phyloP scores from a whole-genome alignment of 2,888 invertebrate genomes.

The Azorinus chamasolen region DNA sequence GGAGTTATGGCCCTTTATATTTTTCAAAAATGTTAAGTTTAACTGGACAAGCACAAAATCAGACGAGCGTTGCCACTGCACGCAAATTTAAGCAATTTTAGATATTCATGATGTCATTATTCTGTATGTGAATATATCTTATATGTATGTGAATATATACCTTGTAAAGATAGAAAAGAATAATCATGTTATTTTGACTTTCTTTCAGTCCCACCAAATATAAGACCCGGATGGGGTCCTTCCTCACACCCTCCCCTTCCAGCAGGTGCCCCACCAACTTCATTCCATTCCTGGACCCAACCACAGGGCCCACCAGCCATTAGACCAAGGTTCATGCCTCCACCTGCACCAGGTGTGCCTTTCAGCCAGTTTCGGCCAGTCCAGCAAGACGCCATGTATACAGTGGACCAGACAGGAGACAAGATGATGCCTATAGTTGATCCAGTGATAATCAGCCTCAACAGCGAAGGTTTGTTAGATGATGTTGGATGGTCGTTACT shows the following conservation, averaged over 20 bases:
- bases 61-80: too few relatives aligned
- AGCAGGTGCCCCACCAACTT: neutral
- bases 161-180: too few relatives aligned
- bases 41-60: too few relatives aligned
- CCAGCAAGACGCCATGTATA: conserved; percentile 2
- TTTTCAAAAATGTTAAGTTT: too few relatives aligned
- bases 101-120: too few relatives aligned
- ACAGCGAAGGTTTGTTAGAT: conserved; percentile 54
- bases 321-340: neutral
- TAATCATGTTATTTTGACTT: too few relatives aligned
- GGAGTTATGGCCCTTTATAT: too few relatives aligned
- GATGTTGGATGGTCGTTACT: neutral
- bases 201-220: too few relatives aligned
- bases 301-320: neutral
- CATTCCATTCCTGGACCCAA: neutral
- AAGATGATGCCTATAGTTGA: conserved; percentile 36
- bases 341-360: neutral
- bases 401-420: conserved; percentile 10
- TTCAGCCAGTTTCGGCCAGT: conserved; percentile 1
- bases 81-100: too few relatives aligned
- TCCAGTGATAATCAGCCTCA: conserved; percentile 56
- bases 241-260: neutral
- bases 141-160: too few relatives aligned
- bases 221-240: neutral
- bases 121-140: too few relatives aligned